Percentiles rank a stretch among this genome's conserved stretches.
phyloP scores from a whole-genome alignment of 2,113 vertebrate genomes.

The Odocoileus hemionus region DNA sequence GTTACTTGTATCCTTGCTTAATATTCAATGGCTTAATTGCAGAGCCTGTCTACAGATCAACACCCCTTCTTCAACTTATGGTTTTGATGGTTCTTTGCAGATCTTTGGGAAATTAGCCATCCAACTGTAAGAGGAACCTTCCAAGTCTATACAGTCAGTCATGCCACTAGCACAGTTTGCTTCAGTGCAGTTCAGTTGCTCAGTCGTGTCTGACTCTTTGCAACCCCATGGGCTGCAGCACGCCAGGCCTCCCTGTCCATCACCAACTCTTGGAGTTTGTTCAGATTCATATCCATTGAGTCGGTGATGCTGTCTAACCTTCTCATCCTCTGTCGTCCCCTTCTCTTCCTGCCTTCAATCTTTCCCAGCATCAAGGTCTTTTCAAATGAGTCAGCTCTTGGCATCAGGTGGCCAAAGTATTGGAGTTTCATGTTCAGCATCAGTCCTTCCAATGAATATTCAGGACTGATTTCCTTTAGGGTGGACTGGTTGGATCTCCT shows the following conservation, averaged over 20 bases:
- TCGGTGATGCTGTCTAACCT: not conserved
- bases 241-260: not conserved
- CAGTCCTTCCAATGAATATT: not conserved
- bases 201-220: not conserved
- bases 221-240: not conserved
- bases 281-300: not conserved
- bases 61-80: not conserved
- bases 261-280: not conserved
- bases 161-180: not conserved
- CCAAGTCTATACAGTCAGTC: not conserved
- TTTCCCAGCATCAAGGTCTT: not conserved
- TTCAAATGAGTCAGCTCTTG: not conserved
- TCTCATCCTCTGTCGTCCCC: not conserved
- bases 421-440: not conserved
- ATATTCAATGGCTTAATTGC: not conserved
- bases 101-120: not conserved
- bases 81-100: not conserved
- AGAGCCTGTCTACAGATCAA: not conserved
- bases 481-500: not conserved
- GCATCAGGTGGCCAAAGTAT: not conserved
- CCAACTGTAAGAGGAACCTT: not conserved
- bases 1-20: not conserved
- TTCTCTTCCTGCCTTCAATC: not conserved
- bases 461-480: not conserved
- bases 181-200: not conserved